These are phyloP conservation scores for Arbacia lixula DNA, from an alignment of 53 echinoderm and acorn worm species.

Conservation along the genomic window DNA sequence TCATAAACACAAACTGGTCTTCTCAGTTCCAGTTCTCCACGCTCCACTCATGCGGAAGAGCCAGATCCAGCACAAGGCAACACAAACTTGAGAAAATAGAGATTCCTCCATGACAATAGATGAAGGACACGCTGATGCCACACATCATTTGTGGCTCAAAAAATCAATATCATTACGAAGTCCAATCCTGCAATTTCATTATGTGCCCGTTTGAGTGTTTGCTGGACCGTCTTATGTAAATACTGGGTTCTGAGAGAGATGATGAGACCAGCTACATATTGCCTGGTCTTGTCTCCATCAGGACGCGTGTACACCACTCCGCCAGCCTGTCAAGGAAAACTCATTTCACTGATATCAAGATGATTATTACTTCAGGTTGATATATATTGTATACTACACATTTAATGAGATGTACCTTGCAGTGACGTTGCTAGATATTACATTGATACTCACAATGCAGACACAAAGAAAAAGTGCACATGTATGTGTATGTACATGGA, in stretches of 20 bases:
- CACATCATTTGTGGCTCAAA: constrained; percentile 4
- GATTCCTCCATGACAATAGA: not conserved
- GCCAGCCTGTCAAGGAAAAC: no score
- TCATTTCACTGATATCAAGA: no score
- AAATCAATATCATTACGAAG: constrained; percentile 47
- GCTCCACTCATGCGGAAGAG: constrained; percentile 2
- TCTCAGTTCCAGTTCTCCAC: no score
- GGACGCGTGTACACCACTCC: no score
- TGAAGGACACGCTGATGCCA: constrained; percentile 30
- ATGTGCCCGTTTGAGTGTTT: constrained; percentile 25
- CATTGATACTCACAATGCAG: no score
- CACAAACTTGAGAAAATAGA: constrained; percentile 14
- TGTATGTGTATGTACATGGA: no score
- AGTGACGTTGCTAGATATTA: no score
- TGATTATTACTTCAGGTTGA: no score
- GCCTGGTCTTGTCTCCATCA: not conserved
- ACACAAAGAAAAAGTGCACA: no score
- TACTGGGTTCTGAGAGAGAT: constrained; percentile 1
- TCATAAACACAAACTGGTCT: no score
- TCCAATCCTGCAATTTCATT: constrained; percentile 31
- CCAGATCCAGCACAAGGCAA: not conserved
- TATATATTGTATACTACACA: no score
- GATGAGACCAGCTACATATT: not conserved
- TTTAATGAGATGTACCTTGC: no score
- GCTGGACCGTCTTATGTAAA: constrained; percentile 37